Percentiles rank a stretch among this genome's conserved stretches.
Evolutionary conservation across 2,888 invertebrate genomes (phyloP).

Genomic region (Chouioia cunea): DNA sequence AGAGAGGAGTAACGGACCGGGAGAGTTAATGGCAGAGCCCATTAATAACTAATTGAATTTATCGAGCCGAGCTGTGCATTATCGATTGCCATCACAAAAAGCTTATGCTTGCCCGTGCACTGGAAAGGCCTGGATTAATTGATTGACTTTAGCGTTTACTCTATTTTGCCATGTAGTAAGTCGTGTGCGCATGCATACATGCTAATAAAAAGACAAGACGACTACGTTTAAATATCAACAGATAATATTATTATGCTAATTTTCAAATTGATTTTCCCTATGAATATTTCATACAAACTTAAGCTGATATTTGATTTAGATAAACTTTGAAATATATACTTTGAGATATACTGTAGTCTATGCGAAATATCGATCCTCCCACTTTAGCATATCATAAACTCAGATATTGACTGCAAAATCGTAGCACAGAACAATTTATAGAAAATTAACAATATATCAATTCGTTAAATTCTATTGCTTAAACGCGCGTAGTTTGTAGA

Average conservation of each 20-base stretch:
- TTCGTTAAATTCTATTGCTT: too few relatives aligned
- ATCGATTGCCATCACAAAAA: slow-evolving; percentile 52
- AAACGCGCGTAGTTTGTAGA: too few relatives aligned
- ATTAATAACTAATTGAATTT: slow-evolving; percentile 64
- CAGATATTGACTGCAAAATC: too few relatives aligned
- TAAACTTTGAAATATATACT: too few relatives aligned
- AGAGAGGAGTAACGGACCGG: slow-evolving; percentile 32
- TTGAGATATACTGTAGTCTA: too few relatives aligned
- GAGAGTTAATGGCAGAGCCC: slow-evolving; percentile 57
- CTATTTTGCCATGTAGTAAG: slow-evolving; percentile 24
- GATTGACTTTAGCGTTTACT: slow-evolving; percentile 36
- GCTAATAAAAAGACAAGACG: background rate
- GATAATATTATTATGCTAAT: slow-evolving; percentile 19
- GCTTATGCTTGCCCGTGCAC: background rate
- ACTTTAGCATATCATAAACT: too few relatives aligned
- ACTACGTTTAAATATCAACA: slow-evolving; percentile 8
- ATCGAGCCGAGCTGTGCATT: slow-evolving; percentile 51
- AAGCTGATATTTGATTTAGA: too few relatives aligned
- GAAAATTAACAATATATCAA: too few relatives aligned
- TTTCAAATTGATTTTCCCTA: slow-evolving; percentile 6
- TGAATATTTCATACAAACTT: slow-evolving; percentile 19
- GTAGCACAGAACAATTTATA: too few relatives aligned
- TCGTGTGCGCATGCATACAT: background rate
- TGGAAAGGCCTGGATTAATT: slow-evolving; percentile 41
- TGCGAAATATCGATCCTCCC: too few relatives aligned